Base-by-base conservation (phyloP, 2,888 invertebrate species). In the Crepidodera aurea region DNA sequence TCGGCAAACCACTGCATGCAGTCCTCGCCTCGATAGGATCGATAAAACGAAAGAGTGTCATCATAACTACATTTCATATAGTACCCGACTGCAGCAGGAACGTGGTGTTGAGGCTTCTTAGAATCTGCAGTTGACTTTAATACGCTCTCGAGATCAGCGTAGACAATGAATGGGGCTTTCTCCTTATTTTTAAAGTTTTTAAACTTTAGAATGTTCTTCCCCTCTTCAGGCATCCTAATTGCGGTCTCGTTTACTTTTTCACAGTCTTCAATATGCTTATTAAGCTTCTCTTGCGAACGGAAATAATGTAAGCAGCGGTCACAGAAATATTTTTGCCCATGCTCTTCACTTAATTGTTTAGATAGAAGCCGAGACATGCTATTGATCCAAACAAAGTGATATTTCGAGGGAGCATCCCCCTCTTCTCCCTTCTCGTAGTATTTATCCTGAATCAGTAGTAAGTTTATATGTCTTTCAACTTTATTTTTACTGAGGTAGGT, bases 81-180 rank as follows among this genome's bases (percentile, higher is more conserved):
- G 37, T 62, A 62, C 2, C 48, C 62, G 10, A 62, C 16, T 10
- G 46, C 32, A 29, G 29, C 29, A 29, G 29, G 29, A 7, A 29
- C 10, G 10, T 34, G 72, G 12, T 60, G 15, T 16, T 62, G 68
- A 7, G 37, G 32, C 13, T 37, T 19, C 27, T 54, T 51, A 4
- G 44, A n/a, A 53, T 55, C 51, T 3, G 27, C 16, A 10, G 27
- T 44, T 1, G 53, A 54, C 5, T 50, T 16, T 37, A 65, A 55
- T 1, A 62, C 12, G 39, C 62, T 59, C 44, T 58, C 40, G 8
- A 69, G 25, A 51, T 70, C 70, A 29, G 67, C 66, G 25, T 70
- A 67, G 7, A 70, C 51, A 34, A 59, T 34, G 51, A 70, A 65
- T 4, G 65, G 64, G 1, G 34, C 53, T 15, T 60, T 58, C 16